Evolutionary conservation across 2,888 invertebrate species (phyloP), one percentile per base, ranked within the genome.

Genomic region (Meteorus colon): DNA sequence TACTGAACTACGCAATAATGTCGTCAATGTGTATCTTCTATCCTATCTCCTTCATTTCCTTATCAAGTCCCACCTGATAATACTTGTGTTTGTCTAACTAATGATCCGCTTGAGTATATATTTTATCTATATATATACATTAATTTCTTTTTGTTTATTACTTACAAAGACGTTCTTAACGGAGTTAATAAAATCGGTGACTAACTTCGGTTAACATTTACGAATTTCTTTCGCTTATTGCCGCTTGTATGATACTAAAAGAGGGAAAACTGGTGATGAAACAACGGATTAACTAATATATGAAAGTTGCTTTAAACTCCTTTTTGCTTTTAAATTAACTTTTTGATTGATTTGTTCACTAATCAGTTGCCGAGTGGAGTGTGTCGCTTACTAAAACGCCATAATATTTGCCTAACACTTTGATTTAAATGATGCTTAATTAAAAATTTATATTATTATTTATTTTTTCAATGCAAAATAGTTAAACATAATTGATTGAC

Each of bases 1-100:
- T 82, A 83, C 80, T 80, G 67, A 75, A 77, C 73, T 78, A 77
- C 77, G 70, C 76, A 75, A 73, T 74, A 75, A 76, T 75, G 77
- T 78, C 74, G 75, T 78, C 74, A 75, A 76, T 78, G 70, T 72
- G 74, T 77, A 69, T 81, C 65, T 75, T 63, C 68, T 75, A 55
- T 74, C 77, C 74, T 72, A 60, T 76, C 45, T 70, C 27, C 67
- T 51, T 48, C 37, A n/a, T 63, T 73, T 60, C 77, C 69, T 74
- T 51, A 63, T 69, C 41, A 19, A 31, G 16, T 66, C 66, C 67
- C 55, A 24, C 8, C 19, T 55, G 55, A 62, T 62, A 62, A 59
- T 45, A 60, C 76, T 66, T 75, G 77, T 78, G 74, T 76, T 68
- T 75, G 76, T 78, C 74, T 79, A n/a, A 79, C 78, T 79, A 81